Evolutionary conservation across 2,113 vertebrate genomes (phyloP), one percentile per base, ranked within the genome.

Genomic region (Macrotus californicus): DNA sequence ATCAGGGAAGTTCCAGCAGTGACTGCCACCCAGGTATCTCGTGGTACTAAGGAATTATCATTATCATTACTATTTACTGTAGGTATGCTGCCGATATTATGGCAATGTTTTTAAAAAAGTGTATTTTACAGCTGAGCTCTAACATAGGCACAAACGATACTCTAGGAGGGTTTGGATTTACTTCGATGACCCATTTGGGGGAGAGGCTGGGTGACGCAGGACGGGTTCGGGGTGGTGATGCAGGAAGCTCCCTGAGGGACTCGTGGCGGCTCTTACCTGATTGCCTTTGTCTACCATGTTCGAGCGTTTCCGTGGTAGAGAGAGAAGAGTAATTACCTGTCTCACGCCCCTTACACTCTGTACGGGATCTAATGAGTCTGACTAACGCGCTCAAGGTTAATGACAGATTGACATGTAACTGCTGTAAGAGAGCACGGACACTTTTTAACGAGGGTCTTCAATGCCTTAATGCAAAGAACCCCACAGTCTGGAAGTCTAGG

Each of bases 301-400:
- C 87, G 87, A 56, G 70, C 66, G 67, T 89, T 91, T 94, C 79
- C 46, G 69, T 83, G 70, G 91, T 31, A 34, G 79, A 75, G 75
- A 89, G 41, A 48, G 52, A 64, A 76, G 66, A 34, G 36, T 12
- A 69, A 73, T 52, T 61, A 69, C 16, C 5, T 79, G 31, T 54
- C 52, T 93, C 21, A 13, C 5, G 39, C 72, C 48, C 64, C 41
- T 70, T 75, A 39, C 5, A 43, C 13, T 69, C 75, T n/a, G 13
- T 12, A 46, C 75, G 36, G 12, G 85, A 52, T 89, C 90, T 92
- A 46, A 41, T 89, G 64, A 2, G 8, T 61, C 77, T 46, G 54
- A 61, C 66, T 69, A 43, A 87, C 75, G 31, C 2, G 0, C 83
- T 54, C 5, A 5, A 80, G 56, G 69, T 52, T 52, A 86, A 77